phyloP scores from a whole-genome alignment of 2,113 vertebrate genomes.

The Lophochroa leadbeateri region DNA sequence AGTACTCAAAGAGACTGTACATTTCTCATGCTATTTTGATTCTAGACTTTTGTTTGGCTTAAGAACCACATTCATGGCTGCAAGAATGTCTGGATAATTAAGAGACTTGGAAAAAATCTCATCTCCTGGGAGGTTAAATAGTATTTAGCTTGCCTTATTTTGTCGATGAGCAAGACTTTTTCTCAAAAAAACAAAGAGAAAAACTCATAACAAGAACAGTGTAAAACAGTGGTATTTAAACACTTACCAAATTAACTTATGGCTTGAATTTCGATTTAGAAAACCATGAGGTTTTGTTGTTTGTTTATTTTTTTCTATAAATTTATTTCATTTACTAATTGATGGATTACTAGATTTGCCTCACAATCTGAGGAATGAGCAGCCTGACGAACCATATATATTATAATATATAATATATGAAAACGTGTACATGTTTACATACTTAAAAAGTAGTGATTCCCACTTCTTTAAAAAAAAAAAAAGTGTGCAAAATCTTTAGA shows the following conservation, averaged over 20 bases:
- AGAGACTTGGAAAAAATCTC: slow-evolving; percentile 5
- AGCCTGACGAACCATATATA: background rate
- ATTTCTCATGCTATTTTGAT: slow-evolving; percentile 32
- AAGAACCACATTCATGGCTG: slow-evolving; percentile 18
- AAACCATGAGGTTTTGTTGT: background rate
- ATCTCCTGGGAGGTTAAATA: slow-evolving; percentile 13
- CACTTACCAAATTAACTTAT: background rate
- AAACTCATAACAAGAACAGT: background rate
- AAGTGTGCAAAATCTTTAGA: background rate
- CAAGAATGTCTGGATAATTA: slow-evolving; percentile 35
- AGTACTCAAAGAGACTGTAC: background rate
- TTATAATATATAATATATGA: background rate
- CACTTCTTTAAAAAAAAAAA: background rate
- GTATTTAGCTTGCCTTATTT: background rate
- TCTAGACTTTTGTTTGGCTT: slow-evolving; percentile 62
- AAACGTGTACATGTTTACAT: rapidly evolving
- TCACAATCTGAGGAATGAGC: background rate
- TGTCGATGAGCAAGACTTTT: background rate
- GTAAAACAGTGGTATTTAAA: background rate
- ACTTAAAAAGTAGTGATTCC: background rate
- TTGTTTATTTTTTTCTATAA: background rate
- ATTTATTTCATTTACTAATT: background rate
- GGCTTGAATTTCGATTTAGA: background rate
- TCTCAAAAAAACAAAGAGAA: background rate
- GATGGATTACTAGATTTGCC: background rate